A percentile compares a stretch with the other conserved stretches of the same genome.
These are phyloP conservation scores for Eupleurogrammus muticus DNA, from an alignment of 2,797 vertebrate genomes.

Conservation along the genomic window DNA sequence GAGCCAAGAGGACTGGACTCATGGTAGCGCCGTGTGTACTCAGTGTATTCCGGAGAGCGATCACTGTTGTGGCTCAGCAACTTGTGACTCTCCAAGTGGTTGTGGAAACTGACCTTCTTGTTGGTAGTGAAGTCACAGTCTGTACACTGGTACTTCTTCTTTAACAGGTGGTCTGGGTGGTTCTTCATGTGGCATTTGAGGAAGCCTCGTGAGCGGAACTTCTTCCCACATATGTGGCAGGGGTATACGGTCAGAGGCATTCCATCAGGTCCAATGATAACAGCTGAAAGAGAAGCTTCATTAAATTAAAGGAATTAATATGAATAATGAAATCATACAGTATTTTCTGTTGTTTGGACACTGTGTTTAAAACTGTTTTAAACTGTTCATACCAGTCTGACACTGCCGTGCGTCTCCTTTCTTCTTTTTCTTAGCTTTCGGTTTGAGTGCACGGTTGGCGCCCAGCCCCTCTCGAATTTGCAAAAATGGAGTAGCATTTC, in stretches of 20 bases:
- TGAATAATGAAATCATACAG: background rate
- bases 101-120: conserved; percentile 98
- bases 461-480: conserved; percentile 94
- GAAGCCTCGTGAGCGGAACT: conserved; percentile 98
- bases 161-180: conserved; percentile 91
- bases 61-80: conserved; percentile 95
- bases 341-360: background rate
- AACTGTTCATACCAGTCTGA: conserved; percentile 91
- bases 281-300: conserved; percentile 84
- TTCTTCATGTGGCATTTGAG: conserved; percentile 99
- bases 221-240: conserved; percentile 99
- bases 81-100: conserved; percentile 98
- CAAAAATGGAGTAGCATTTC: conserved; percentile 90
- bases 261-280: conserved; percentile 98
- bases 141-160: conserved; percentile 98
- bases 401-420: conserved; percentile 94
- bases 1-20: conserved; percentile 96
- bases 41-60: conserved; percentile 92
- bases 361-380: background rate
- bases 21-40: conserved; percentile 94
- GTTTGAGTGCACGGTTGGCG: conserved; percentile 92
- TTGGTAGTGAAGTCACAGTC: conserved; percentile 99
- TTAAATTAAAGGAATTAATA: background rate
- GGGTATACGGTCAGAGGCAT: conserved; percentile 98
- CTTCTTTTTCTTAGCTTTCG: conserved; percentile 95